phyloP scores from a whole-genome alignment of 2,113 vertebrate genomes.

The Ceuthmochares aereus region DNA sequence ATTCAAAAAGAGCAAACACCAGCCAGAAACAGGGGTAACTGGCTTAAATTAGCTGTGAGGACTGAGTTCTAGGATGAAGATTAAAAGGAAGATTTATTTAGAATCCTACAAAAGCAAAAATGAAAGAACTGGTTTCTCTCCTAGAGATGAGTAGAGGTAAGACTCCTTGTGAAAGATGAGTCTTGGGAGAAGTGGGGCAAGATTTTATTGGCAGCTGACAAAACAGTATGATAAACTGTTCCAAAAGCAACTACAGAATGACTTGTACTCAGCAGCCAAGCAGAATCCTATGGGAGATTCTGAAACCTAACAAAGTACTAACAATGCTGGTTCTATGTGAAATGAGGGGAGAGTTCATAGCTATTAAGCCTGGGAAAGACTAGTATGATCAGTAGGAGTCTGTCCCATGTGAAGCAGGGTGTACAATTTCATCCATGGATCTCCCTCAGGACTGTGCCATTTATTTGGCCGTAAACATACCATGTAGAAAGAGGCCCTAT shows the following conservation, averaged over 20 bases:
- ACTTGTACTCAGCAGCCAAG: slow-evolving; percentile 8
- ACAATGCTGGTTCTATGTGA: slow-evolving; percentile 8
- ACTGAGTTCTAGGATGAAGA: not conserved
- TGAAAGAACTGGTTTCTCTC: not conserved
- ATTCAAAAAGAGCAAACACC: not conserved
- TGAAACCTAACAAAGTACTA: slow-evolving; percentile 10
- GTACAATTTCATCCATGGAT: not conserved
- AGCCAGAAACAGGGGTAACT: not conserved
- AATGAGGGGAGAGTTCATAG: slow-evolving; percentile 11
- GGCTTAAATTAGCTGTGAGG: not conserved
- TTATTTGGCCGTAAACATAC: not conserved
- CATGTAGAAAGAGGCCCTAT: not conserved
- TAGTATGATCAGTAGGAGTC: not conserved
- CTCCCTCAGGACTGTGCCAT: not conserved
- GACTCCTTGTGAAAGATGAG: not conserved
- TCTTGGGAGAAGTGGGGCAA: not conserved
- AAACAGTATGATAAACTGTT: slow-evolving; percentile 21
- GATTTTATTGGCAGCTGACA: slow-evolving; percentile 35
- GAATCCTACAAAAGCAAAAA: not conserved
- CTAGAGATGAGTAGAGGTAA: not conserved
- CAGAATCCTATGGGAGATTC: slow-evolving; percentile 1
- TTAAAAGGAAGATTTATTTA: slow-evolving; percentile 3
- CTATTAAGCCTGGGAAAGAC: slow-evolving; percentile 21
- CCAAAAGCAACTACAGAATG: slow-evolving; percentile 11
- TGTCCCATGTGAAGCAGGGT: not conserved